Conservation (phyloP, 2,888 invertebrate species). For the Athalia cordata region DNA sequence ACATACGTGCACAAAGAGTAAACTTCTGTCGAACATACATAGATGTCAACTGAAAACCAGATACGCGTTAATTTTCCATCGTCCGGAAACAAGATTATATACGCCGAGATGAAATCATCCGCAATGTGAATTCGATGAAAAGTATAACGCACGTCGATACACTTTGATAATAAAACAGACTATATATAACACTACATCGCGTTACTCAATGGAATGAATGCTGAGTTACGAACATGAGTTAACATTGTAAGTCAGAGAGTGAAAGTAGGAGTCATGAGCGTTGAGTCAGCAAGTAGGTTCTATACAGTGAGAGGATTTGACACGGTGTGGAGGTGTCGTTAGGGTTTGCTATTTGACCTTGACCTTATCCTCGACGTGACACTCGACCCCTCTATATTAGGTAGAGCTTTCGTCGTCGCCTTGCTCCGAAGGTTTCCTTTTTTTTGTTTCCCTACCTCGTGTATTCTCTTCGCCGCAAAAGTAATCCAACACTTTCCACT, state of each 20-base stretch:
- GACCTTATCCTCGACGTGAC: constrained; percentile 27
- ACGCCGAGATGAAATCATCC: too few relatives aligned
- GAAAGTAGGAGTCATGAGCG: background rate
- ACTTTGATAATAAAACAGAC: too few relatives aligned
- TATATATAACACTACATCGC: background rate
- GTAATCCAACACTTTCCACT: constrained; percentile 25
- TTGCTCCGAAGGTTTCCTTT: background rate
- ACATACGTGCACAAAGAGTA: too few relatives aligned
- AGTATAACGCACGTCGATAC: too few relatives aligned
- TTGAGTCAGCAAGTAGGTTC: constrained; percentile 23
- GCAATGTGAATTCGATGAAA: too few relatives aligned
- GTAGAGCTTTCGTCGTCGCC: background rate
- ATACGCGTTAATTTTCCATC: constrained; percentile 8
- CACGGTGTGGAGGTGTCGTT: constrained; percentile 11
- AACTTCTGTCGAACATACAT: background rate
- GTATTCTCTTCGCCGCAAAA: background rate
- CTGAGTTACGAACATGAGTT: background rate
- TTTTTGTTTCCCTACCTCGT: background rate
- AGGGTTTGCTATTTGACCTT: constrained; percentile 35
- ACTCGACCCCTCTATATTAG: constrained; percentile 36
- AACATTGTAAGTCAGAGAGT: constrained; percentile 22
- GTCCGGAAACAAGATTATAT: too few relatives aligned
- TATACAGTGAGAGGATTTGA: background rate
- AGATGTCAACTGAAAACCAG: background rate
- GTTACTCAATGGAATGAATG: background rate